These are phyloP conservation scores for Hydra vulgaris DNA, from an alignment of 30 jellyfish, hydroid and myxozoan species.

Conservation along the genomic window DNA sequence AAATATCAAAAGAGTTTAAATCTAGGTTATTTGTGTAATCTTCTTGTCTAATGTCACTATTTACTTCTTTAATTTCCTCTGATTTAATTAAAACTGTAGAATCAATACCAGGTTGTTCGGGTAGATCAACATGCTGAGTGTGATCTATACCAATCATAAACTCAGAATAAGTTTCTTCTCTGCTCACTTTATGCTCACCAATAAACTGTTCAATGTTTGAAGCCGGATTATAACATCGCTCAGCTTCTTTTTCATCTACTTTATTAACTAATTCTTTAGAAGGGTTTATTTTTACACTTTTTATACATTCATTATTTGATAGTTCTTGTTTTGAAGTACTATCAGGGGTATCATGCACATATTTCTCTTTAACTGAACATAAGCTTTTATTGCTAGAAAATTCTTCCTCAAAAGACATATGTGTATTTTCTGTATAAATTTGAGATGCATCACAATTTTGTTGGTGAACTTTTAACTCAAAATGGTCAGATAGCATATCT, in stretches of 20 bases:
- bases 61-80: constrained; percentile 3
- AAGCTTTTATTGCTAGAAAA: not conserved
- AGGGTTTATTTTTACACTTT: not conserved
- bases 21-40: not conserved
- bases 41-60: not conserved
- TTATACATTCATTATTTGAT: not conserved
- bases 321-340: constrained; percentile 34
- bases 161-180: constrained; percentile 24
- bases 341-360: constrained; percentile 36
- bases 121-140: not conserved
- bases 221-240: not conserved
- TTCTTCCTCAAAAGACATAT: not conserved
- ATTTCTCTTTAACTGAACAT: constrained; percentile 1
- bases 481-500: constrained; percentile 25
- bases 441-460: constrained; percentile 24
- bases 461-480: constrained; percentile 28
- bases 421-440: constrained; percentile 21
- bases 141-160: constrained; percentile 21
- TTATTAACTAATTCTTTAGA: not conserved
- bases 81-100: constrained; percentile 14
- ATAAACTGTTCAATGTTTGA: constrained; percentile 17
- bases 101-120: constrained; percentile 18
- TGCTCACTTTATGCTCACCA: constrained; percentile 17
- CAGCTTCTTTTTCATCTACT: constrained; percentile 9
- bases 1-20: not conserved